Evolutionary conservation across 2,113 vertebrate genomes (phyloP), one percentile per base, ranked within the genome.

Genomic region (Rhizomys pruinosus): DNA sequence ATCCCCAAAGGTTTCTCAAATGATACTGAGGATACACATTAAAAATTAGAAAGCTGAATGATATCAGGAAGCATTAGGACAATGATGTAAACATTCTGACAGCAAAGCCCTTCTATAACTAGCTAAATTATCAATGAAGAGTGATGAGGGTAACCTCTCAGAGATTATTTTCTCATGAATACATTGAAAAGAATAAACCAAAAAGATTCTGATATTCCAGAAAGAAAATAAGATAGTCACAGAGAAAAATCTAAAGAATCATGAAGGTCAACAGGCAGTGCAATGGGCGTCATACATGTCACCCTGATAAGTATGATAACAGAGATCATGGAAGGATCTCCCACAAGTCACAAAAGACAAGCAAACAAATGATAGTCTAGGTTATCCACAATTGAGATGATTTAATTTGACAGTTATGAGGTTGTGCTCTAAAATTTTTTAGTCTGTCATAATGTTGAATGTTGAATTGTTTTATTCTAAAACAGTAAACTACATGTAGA

Each of bases 291-390:
- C 7, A 11, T 25, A 6, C 32, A 27, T 32, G 25, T 7, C 1
- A 7, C 3, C 29, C n/a, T 6, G 71, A 57, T 2, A 61, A 57
- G n/a, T 20, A 72, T 39, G 64, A 2, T 16, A 34, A 63, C 32
- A 66, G 3, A 3, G 1, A 16, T 47, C 44, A 37, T 1, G 3
- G 2, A 1, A 12, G 22, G 23, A n/a, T 7, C 32, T 25, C 27
- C 19, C 57, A n/a, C 9, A 20, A 61, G 25, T 20, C 6, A 32
- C 25, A 47, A 55, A 86, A 44, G 15, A 34, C 23, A 72, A 39
- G 2, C 13, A 78, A 72, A 89, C 27, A 86, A 79, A 17, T 16
- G 7, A 1, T 27, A 61, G 20, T 27, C 25, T 7, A 42, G 17
- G 16, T 52, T 42, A 27, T 13, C n/a, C 12, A n/a, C 47, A 44